phyloP scores from a whole-genome alignment of 2,888 invertebrate genomes.

The Thecocarcelia acutangulata region DNA sequence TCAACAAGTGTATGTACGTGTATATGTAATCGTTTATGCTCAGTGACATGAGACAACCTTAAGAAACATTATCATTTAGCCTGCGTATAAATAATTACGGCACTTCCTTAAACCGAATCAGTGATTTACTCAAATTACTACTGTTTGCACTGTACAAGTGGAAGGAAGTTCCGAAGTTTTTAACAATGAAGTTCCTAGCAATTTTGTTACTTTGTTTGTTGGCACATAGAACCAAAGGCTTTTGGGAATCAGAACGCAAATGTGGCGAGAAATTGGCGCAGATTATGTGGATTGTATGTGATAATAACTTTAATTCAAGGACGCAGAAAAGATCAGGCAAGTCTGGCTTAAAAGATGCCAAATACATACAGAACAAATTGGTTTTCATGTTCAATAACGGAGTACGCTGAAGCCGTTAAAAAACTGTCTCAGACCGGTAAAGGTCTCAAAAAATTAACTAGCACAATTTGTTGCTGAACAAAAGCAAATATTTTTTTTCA shows the following conservation, averaged over 20 bases:
- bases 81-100: slow-evolving; percentile 48
- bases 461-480: too few relatives aligned
- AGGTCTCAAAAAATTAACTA: too few relatives aligned
- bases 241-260: slow-evolving; percentile 10
- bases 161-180: background rate
- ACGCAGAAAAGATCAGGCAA: slow-evolving; percentile 39
- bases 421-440: too few relatives aligned
- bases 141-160: background rate
- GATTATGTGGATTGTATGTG: slow-evolving; percentile 32
- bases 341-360: too few relatives aligned
- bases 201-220: slow-evolving; percentile 17
- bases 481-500: too few relatives aligned
- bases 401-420: too few relatives aligned
- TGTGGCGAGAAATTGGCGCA: slow-evolving; percentile 29
- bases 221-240: slow-evolving; percentile 3
- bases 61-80: too few relatives aligned
- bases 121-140: background rate
- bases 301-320: slow-evolving; percentile 52
- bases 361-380: too few relatives aligned
- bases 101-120: slow-evolving; percentile 4
- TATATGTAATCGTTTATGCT: too few relatives aligned
- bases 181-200: slow-evolving; percentile 20
- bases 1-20: too few relatives aligned
- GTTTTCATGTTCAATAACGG: too few relatives aligned
- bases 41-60: too few relatives aligned